phyloP scores from a whole-genome alignment of 1,140 invertebrate species.

The Plodia interpunctella region DNA sequence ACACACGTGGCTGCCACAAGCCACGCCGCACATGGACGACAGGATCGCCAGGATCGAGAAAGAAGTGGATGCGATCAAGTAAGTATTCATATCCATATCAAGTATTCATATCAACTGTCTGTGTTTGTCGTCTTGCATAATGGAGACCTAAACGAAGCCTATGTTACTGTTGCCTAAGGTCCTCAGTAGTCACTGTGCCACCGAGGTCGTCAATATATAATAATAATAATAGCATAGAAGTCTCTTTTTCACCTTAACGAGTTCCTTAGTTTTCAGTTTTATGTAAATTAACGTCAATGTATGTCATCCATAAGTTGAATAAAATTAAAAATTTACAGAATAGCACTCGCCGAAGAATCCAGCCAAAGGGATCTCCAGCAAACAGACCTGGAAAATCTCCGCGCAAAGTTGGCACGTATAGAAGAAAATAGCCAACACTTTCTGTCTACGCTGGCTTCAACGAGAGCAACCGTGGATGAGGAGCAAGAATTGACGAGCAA shows the following conservation, averaged over 20 bases:
- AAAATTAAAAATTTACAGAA: constrained; percentile 31
- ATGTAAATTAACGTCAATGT: no score
- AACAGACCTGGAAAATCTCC: constrained; percentile 55
- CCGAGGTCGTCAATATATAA: no score
- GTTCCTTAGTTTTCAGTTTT: no score
- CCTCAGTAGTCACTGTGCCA: no score
- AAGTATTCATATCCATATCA: constrained; percentile 14
- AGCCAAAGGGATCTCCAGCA: constrained; percentile 49
- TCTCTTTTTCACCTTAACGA: no score
- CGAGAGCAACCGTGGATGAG: constrained; percentile 49
- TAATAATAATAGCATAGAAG: no score
- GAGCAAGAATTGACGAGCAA: constrained; percentile 53
- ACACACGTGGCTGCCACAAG: constrained; percentile 55
- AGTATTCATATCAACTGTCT: no score
- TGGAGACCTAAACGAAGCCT: no score
- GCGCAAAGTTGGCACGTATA: constrained; percentile 49
- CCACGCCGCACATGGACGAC: constrained; percentile 39
- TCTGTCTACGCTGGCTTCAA: constrained; percentile 50
- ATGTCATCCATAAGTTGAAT: no score
- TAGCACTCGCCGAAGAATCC: constrained; percentile 51
- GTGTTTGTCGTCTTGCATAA: no score
- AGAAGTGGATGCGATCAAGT: constrained; percentile 62
- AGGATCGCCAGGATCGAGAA: constrained; percentile 59
- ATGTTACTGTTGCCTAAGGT: no score
- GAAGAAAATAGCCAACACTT: constrained; percentile 64